Evolutionary conservation across 2,113 vertebrate species (phyloP), one percentile per base, ranked within the genome.

Genomic region (Ctenodactylus gundi): DNA sequence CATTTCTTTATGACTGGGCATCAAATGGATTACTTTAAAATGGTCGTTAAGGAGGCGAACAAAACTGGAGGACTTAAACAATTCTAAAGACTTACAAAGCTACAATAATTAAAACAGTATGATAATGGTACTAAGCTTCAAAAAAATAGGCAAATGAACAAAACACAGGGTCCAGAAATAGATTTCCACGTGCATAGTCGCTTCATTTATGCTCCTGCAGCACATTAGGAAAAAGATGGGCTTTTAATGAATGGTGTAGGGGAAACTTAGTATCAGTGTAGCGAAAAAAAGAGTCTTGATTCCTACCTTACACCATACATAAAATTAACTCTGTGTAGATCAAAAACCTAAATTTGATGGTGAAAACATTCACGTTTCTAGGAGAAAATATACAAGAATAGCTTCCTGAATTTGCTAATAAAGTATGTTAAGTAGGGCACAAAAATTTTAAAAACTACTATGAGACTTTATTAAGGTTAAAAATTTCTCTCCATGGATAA

Each of bases 401-500:
- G 58, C 44, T 58, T 78, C 4, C 18, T 88, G 60, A 72, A 36
- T 85, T 80, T 85, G 36, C 68, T 10, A 34, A 23, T 25, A 91
- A 93, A 91, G 20, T 55, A 17, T 51, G 20, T 85, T 77, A 96
- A 78, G 78, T 53, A 83, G 21, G 7, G 76, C 17, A 84, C 51
- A 68, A 70, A 60, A 64, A 34, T 15, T 46, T 82, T 51, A 10
- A 5, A 84, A 81, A 31, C n/a, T 39, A 55, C 34, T 6, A 75
- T 68, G 41, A 88, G 3, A 77, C 58, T 72, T 68, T 77, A 53
- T 64, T 73, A 84, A 58, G 29, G 6, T 72, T 90, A 65, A 44
- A 11, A 87, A 88, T 90, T 84, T 55, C 13, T 41, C 6, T 81
- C 68, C 23, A 70, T 81, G 29, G 88, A 94, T 93, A 88, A 87